Evolutionary conservation across 53 echinoderm and acorn worm species (phyloP).

Genomic region (Holothuria scabra): DNA sequence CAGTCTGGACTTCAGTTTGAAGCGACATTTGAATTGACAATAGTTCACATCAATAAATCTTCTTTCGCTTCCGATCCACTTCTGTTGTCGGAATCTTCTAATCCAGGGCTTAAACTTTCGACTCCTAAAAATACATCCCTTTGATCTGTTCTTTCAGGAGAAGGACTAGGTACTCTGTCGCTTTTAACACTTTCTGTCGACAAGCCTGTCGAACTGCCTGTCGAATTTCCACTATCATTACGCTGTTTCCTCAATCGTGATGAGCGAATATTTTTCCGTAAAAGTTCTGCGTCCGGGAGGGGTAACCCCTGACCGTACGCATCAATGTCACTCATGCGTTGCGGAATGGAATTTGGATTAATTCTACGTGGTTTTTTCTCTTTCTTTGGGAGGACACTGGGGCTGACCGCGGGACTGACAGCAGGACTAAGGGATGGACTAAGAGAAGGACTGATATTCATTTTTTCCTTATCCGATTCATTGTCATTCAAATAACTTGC

Average conservation of each 20-base stretch:
- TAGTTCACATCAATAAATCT: slow-evolving; percentile 6
- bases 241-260: slow-evolving; percentile 34
- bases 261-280: slow-evolving; percentile 58
- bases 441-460: no score
- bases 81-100: slow-evolving; percentile 19
- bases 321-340: slow-evolving; percentile 80
- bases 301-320: slow-evolving; percentile 87
- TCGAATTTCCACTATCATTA: slow-evolving; percentile 29
- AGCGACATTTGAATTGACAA: no score
- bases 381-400: slow-evolving; percentile 14
- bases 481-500: not conserved
- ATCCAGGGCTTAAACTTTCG: slow-evolving; percentile 2
- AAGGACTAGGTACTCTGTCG: not conserved
- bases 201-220: not conserved
- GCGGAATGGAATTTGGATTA: slow-evolving; percentile 51
- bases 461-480: no score
- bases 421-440: no score
- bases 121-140: slow-evolving; percentile 22
- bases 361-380: slow-evolving; percentile 52
- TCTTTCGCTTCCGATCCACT: not conserved
- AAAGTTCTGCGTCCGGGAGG: slow-evolving; percentile 44
- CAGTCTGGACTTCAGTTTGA: no score
- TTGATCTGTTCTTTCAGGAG: slow-evolving; percentile 24
- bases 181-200: not conserved
- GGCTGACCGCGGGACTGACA: not conserved